phyloP scores from a whole-genome alignment of 2,888 invertebrate genomes.

The Leucophenga montana region DNA sequence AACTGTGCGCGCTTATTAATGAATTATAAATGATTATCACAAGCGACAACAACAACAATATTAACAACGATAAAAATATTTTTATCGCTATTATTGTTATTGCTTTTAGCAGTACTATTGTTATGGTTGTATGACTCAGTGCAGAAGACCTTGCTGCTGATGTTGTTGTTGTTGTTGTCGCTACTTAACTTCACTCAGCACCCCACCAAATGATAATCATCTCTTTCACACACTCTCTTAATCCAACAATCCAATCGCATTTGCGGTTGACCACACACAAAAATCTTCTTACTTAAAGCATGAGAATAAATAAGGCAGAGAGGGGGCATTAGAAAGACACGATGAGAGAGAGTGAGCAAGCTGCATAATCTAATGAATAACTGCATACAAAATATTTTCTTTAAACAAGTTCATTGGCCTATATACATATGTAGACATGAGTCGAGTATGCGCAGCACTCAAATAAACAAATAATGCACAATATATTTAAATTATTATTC shows the following conservation, averaged over 20 bases:
- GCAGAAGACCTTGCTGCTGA: constrained; percentile 34
- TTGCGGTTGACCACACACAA: too few species aligned
- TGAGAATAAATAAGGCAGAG: too few species aligned
- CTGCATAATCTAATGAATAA: too few species aligned
- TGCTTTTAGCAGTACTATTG: too few species aligned
- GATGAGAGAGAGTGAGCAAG: too few species aligned
- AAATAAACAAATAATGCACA: background rate
- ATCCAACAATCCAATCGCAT: too few species aligned
- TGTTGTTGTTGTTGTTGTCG: constrained; percentile 30
- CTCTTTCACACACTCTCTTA: too few species aligned
- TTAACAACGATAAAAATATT: constrained; percentile 22
- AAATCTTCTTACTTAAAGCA: too few species aligned
- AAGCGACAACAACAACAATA: constrained; percentile 45
- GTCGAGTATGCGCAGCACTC: background rate
- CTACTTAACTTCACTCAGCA: constrained; percentile 24
- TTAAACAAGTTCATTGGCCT: background rate
- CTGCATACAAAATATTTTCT: too few species aligned
- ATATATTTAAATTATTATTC: background rate
- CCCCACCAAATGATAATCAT: too few species aligned
- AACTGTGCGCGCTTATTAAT: constrained; percentile 52
- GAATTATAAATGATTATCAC: constrained; percentile 60
- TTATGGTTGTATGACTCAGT: constrained; percentile 49
- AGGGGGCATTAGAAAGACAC: constrained; percentile 29
- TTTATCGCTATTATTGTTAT: too few species aligned
- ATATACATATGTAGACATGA: background rate